Evolutionary conservation across 2,113 vertebrate genomes (phyloP).

Genomic region (Neolamprologus toae): DNA sequence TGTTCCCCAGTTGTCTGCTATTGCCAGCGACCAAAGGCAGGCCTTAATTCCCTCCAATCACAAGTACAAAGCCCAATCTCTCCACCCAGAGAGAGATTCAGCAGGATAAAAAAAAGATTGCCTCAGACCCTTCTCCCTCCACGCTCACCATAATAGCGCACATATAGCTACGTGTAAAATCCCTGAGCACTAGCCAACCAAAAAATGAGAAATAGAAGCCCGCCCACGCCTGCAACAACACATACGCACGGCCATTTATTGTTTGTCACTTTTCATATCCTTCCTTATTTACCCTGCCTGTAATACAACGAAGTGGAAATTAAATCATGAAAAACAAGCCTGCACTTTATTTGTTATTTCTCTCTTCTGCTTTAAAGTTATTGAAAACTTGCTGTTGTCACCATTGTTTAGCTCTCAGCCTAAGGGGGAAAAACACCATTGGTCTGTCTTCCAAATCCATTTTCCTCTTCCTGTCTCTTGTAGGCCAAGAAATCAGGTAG

Average conservation of each 20-base stretch:
- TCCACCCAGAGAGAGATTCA: slow-evolving; percentile 51
- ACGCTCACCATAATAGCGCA: background rate
- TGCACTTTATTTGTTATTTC: slow-evolving; percentile 25
- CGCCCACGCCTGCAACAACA: slow-evolving; percentile 3
- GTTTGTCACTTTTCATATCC: slow-evolving; percentile 45
- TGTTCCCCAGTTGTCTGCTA: slow-evolving; percentile 40
- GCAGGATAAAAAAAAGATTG: slow-evolving; percentile 46
- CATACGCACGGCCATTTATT: background rate
- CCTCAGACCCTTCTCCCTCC: slow-evolving; percentile 41
- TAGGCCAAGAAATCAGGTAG: background rate
- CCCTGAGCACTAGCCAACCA: background rate
- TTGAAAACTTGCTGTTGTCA: slow-evolving; percentile 44
- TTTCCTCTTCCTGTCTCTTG: background rate
- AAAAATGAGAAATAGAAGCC: background rate
- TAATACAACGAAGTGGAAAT: slow-evolving; percentile 7
- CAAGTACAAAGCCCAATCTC: slow-evolving; percentile 56
- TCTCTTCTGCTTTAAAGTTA: slow-evolving; percentile 17
- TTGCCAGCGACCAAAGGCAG: slow-evolving; percentile 41
- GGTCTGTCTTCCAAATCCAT: background rate
- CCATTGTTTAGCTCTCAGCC: slow-evolving; percentile 10
- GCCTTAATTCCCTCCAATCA: slow-evolving; percentile 62
- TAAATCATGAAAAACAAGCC: slow-evolving; percentile 26
- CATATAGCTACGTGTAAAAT: background rate
- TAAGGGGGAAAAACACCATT: background rate
- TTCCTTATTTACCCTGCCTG: slow-evolving; percentile 12